These are phyloP conservation scores for Petrocephalus schoutedeni DNA, from an alignment of 2,797 vertebrate genomes.

Conservation along the genomic window DNA sequence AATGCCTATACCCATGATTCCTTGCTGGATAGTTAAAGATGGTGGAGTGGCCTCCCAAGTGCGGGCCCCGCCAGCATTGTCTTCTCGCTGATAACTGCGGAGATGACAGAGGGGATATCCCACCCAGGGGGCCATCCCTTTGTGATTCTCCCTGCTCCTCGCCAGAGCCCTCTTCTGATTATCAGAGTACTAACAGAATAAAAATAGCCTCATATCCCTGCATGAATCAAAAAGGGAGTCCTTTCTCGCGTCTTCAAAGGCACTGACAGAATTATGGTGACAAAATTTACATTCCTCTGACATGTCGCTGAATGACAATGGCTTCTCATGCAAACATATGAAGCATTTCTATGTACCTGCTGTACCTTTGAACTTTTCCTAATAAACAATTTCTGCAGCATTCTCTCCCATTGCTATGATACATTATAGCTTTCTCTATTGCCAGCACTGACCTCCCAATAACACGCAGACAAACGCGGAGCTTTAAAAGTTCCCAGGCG, in stretches of 20 bases:
- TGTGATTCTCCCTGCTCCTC: conserved; percentile 72
- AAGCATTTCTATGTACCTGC: conserved; percentile 74
- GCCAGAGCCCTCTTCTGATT: conserved; percentile 67
- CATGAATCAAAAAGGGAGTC: conserved; percentile 77
- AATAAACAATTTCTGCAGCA: neutral
- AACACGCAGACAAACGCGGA: neutral
- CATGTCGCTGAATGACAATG: conserved; percentile 57
- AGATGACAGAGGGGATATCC: conserved; percentile 69
- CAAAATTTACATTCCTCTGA: conserved; percentile 96
- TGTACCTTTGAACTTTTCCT: conserved; percentile 48
- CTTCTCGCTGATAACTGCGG: conserved; percentile 54
- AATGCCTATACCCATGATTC: neutral
- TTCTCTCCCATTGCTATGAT: conserved; percentile 19
- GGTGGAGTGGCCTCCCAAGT: conserved; percentile 52
- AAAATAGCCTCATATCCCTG: conserved; percentile 78
- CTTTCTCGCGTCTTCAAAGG: conserved; percentile 79
- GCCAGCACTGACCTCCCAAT: neutral
- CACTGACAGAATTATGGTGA: conserved; percentile 80
- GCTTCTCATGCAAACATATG: conserved; percentile 60
- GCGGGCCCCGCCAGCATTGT: conserved; percentile 31
- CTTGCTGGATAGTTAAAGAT: conserved; percentile 4
- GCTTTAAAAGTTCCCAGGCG: neutral
- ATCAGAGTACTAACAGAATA: conserved; percentile 56
- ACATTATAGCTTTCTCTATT: neutral
- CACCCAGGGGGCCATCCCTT: conserved; percentile 47